Percentiles rank a stretch among this genome's conserved stretches.
phyloP scores from a whole-genome alignment of 2,113 vertebrate genomes.

The Leptobrachium ailaonicum region DNA sequence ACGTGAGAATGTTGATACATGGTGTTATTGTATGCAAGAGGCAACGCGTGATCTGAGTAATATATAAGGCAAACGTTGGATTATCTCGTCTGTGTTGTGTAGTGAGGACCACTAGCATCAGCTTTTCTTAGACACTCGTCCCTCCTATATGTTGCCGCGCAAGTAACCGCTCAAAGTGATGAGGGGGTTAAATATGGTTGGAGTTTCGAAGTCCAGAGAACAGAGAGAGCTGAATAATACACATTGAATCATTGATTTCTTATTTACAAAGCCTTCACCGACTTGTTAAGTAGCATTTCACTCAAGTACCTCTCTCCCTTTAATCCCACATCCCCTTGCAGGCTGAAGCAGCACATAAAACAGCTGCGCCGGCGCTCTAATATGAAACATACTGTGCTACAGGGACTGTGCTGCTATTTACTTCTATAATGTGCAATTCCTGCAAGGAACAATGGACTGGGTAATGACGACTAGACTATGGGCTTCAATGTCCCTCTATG shows the following conservation, averaged over 20 bases:
- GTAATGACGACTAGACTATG: neutral
- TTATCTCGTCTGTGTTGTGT: no score
- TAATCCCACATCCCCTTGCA: constrained; percentile 45
- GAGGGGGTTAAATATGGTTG: constrained; percentile 25
- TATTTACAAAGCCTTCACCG: constrained; percentile 49
- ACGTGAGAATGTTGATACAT: no score
- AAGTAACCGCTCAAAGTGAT: neutral
- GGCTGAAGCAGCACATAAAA: constrained; percentile 47
- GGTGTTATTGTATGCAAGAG: no score
- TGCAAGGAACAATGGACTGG: neutral
- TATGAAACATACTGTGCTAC: constrained; percentile 35
- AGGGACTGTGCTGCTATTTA: constrained; percentile 42
- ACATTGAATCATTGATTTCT: constrained; percentile 51
- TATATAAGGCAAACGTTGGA: no score
- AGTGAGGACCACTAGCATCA: no score
- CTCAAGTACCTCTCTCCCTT: constrained; percentile 48
- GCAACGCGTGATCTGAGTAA: no score
- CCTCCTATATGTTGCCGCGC: no score
- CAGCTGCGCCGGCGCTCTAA: constrained; percentile 30
- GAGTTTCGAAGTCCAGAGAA: constrained; percentile 38
- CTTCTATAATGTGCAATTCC: constrained; percentile 25
- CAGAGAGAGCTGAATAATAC: constrained; percentile 49
- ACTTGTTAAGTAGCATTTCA: constrained; percentile 50
- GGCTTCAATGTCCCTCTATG: neutral
- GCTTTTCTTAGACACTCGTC: no score